phyloP scores from a whole-genome alignment of 2,797 vertebrate species.

The Caiman crocodilus region DNA sequence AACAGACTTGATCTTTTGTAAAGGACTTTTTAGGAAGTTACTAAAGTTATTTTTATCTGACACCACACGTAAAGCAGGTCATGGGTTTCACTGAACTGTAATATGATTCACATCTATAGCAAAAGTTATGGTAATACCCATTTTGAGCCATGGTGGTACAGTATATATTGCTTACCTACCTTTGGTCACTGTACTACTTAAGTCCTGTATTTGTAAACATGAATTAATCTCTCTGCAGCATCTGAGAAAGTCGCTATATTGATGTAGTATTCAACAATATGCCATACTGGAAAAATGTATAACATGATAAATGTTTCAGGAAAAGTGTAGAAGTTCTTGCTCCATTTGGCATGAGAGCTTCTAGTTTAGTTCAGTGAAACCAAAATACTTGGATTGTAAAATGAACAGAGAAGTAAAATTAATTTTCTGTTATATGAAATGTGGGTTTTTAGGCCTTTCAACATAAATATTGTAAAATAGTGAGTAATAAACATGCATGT shows the following conservation, averaged over 20 bases:
- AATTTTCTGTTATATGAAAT: not conserved
- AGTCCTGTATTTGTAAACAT: not conserved
- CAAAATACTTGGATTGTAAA: not conserved
- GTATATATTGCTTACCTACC: slow-evolving; percentile 3
- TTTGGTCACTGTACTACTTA: not conserved
- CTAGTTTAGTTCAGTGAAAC: not conserved
- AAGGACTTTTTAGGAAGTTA: not conserved
- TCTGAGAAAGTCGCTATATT: not conserved
- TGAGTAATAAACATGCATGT: not conserved
- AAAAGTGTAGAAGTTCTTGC: not conserved
- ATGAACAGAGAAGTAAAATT: not conserved
- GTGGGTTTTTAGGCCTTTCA: not conserved
- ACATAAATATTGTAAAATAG: not conserved
- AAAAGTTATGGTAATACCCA: slow-evolving; percentile 12
- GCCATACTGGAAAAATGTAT: not conserved
- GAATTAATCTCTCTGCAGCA: not conserved
- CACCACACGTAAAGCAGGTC: not conserved
- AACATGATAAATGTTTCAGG: not conserved
- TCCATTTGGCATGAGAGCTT: not conserved
- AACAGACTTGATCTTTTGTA: not conserved
- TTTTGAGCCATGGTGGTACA: slow-evolving; percentile 28
- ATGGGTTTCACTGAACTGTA: slow-evolving; percentile 37
- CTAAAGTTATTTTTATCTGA: not conserved
- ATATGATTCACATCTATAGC: not conserved
- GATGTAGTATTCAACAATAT: not conserved